Conservation (phyloP, 2,888 invertebrate species). For the Ariolimax columbianus region DNA sequence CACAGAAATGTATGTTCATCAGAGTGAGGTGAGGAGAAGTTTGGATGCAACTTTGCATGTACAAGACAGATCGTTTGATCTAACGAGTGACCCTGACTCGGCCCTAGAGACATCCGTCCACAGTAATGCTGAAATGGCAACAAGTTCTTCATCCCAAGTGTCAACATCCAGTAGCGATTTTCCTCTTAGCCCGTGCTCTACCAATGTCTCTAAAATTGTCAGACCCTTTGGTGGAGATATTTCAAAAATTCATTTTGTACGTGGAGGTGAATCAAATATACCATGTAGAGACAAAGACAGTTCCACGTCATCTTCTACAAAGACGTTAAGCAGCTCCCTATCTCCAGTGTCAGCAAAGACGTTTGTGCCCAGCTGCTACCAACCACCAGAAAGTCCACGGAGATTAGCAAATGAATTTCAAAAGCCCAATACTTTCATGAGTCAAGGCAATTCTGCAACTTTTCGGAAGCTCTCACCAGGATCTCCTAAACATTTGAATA, state of each 20-base stretch:
- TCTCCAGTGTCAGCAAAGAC: conserved; percentile 40
- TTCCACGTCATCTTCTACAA: conserved; percentile 4
- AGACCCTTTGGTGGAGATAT: conserved; percentile 64
- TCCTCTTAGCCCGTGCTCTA: conserved; percentile 56
- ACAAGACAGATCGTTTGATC: conserved; percentile 38
- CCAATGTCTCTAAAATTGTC: conserved; percentile 65
- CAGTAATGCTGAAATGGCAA: conserved; percentile 45
- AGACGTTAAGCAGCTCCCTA: conserved; percentile 2
- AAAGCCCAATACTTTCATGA: background rate
- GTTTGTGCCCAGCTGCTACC: conserved; percentile 19
- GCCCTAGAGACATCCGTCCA: conserved; percentile 42
- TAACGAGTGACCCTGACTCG: conserved; percentile 41
- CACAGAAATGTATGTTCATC: background rate
- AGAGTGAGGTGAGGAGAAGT: background rate
- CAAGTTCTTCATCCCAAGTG: conserved; percentile 41
- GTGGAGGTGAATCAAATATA: background rate
- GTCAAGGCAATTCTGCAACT: background rate
- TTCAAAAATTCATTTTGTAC: conserved; percentile 53
- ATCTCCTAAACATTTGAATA: conserved; percentile 7
- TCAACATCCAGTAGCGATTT: conserved; percentile 54
- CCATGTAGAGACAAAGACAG: background rate
- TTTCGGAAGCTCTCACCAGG: background rate
- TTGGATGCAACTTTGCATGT: background rate
- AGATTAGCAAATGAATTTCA: conserved; percentile 41
- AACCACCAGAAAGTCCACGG: conserved; percentile 45